phyloP scores from a whole-genome alignment of 1,140 invertebrate genomes.

The Bombus confusus region DNA sequence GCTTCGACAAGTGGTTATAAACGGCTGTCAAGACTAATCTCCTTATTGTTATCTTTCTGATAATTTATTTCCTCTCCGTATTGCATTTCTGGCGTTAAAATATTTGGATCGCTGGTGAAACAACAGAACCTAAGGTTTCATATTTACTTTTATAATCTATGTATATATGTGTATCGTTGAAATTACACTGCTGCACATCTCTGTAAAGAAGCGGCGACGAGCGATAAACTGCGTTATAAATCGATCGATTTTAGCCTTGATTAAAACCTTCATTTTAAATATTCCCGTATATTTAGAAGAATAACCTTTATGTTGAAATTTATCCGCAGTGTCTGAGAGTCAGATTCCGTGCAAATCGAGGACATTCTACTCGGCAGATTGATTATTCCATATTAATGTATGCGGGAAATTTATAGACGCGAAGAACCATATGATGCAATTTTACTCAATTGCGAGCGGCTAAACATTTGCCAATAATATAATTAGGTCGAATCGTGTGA shows the following conservation, averaged over 20 bases:
- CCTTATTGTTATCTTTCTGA: background rate
- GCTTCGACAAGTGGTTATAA: background rate
- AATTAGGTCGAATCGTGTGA: too few relatives aligned
- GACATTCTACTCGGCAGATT: background rate
- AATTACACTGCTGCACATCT: too few relatives aligned
- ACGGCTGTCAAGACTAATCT: background rate
- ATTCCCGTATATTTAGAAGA: background rate
- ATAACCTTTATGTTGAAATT: background rate
- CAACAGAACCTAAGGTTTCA: background rate
- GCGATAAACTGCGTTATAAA: background rate
- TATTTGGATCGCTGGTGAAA: background rate
- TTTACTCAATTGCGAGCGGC: background rate
- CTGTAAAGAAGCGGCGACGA: background rate
- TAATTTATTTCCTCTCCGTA: background rate
- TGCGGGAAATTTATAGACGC: background rate
- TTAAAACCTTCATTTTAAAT: slow-evolving; percentile 11
- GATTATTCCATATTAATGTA: slow-evolving; percentile 6
- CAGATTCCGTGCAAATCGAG: background rate
- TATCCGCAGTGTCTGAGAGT: background rate
- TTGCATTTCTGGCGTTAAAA: background rate
- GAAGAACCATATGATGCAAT: background rate
- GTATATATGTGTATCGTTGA: background rate
- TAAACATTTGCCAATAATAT: background rate
- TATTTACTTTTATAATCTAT: too few relatives aligned
- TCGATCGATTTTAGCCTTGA: slow-evolving; percentile 11